Evolutionary conservation across 2,797 vertebrate species (phyloP).

Genomic region (Ceyx erithaca): DNA sequence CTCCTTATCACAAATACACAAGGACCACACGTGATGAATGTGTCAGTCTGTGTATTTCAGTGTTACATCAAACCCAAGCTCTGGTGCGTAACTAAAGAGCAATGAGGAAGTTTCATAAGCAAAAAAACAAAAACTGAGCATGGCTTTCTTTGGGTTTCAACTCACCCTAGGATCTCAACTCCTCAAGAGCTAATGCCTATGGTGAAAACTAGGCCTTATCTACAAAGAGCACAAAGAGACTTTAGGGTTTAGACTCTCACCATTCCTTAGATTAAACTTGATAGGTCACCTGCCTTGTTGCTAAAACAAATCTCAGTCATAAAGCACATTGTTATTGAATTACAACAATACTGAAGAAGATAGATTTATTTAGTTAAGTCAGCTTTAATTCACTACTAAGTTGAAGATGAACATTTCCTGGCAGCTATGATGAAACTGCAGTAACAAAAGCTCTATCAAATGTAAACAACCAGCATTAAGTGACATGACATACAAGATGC

Average conservation of each 20-base stretch:
- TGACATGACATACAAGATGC: background rate
- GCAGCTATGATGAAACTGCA: background rate
- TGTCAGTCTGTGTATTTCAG: background rate
- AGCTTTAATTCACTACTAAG: background rate
- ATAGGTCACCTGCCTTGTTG: background rate
- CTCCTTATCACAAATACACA: background rate
- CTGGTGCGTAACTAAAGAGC: background rate
- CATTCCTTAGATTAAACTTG: background rate
- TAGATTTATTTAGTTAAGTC: background rate
- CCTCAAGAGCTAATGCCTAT: background rate
- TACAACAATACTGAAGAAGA: background rate
- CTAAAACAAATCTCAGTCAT: background rate
- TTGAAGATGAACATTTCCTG: background rate
- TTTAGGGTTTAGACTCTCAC: background rate
- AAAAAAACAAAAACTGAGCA: background rate
- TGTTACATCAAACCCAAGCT: background rate
- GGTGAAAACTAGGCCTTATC: background rate
- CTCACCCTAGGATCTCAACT: background rate
- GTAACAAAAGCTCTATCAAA: background rate
- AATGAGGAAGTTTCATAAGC: background rate
- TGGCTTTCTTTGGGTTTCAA: background rate
- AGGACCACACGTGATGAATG: background rate
- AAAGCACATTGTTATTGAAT: background rate
- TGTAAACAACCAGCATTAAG: background rate
- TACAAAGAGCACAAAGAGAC: background rate